A percentile compares a stretch with the other conserved stretches of the same genome.
These are phyloP conservation scores for Aphyosemion australe DNA, from an alignment of 2,113 vertebrate species.

Conservation along the genomic window DNA sequence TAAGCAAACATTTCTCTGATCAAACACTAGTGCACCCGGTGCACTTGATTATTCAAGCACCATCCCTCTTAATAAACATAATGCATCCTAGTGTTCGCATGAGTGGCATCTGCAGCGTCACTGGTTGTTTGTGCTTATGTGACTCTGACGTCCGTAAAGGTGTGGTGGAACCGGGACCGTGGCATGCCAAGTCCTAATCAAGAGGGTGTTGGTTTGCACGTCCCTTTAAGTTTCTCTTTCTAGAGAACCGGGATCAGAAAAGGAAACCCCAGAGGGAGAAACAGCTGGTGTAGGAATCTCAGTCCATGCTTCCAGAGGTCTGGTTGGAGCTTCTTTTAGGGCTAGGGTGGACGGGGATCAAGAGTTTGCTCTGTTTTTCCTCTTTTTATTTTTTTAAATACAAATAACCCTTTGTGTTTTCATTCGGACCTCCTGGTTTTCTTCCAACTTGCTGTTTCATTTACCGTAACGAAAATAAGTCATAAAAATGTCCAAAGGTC, in stretches of 20 bases:
- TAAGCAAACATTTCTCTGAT: not conserved
- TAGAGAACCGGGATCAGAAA: slow-evolving; percentile 37
- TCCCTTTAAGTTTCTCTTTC: slow-evolving; percentile 73
- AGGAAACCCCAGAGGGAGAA: slow-evolving; percentile 46
- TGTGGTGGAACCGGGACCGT: slow-evolving; percentile 54
- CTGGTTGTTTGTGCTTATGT: slow-evolving; percentile 43
- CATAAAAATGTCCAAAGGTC: slow-evolving; percentile 8
- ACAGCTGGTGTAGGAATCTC: slow-evolving; percentile 48
- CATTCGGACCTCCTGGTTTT: not conserved
- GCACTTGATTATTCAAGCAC: slow-evolving; percentile 38
- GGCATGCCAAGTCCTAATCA: slow-evolving; percentile 36
- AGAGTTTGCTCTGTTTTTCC: not conserved
- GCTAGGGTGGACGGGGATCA: not conserved
- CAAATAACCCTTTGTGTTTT: not conserved
- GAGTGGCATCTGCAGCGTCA: slow-evolving; percentile 46
- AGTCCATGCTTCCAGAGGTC: slow-evolving; percentile 12
- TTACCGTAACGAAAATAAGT: not conserved
- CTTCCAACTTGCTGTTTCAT: not conserved
- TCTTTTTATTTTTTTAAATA: not conserved
- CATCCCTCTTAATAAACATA: slow-evolving; percentile 78
- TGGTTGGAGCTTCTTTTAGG: slow-evolving; percentile 17
- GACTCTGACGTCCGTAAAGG: slow-evolving; percentile 63
- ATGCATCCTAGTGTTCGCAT: slow-evolving; percentile 36
- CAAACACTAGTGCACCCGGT: slow-evolving; percentile 30
- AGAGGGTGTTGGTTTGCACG: slow-evolving; percentile 58